Evolutionary conservation across 1,140 invertebrate genomes (phyloP).

Genomic region (Ceratosolen solmsi): DNA sequence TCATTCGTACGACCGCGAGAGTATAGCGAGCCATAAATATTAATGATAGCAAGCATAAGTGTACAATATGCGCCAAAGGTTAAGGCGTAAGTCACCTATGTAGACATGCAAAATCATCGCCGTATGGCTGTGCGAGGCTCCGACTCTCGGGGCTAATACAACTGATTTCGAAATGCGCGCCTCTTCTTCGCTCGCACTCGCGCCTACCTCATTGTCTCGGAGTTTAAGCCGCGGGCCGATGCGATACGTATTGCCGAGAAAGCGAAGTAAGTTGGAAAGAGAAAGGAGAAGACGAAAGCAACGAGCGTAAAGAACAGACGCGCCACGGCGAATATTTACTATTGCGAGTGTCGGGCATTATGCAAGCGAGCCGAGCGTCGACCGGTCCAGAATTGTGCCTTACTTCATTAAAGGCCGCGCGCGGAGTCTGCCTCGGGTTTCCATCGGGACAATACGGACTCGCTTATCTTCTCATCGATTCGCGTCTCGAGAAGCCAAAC

Average conservation of each 20-base stretch:
- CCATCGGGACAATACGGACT: not conserved
- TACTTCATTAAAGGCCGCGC: not conserved
- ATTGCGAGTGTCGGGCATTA: not conserved
- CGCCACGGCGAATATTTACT: not conserved
- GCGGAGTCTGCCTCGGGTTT: not conserved
- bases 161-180: conserved; percentile 38
- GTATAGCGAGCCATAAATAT: not conserved
- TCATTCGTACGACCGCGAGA: not conserved
- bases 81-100: conserved; percentile 45
- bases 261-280: conserved; percentile 28
- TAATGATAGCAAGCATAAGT: not conserved
- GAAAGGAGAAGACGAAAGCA: conserved; percentile 1
- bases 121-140: not conserved
- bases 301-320: not conserved
- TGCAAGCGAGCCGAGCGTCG: not conserved
- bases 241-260: conserved; percentile 26
- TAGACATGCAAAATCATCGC: conserved; percentile 32
- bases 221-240: conserved; percentile 8
- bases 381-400: conserved; percentile 13
- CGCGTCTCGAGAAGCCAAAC: conserved; percentile 13
- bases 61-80: conserved; percentile 32
- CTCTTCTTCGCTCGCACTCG: not conserved
- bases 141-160: conserved; percentile 5
- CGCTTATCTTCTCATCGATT: not conserved
- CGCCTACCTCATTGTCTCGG: conserved; percentile 36